Evolutionary conservation across 2,888 invertebrate genomes (phyloP).

Genomic region (Alcis repandata): DNA sequence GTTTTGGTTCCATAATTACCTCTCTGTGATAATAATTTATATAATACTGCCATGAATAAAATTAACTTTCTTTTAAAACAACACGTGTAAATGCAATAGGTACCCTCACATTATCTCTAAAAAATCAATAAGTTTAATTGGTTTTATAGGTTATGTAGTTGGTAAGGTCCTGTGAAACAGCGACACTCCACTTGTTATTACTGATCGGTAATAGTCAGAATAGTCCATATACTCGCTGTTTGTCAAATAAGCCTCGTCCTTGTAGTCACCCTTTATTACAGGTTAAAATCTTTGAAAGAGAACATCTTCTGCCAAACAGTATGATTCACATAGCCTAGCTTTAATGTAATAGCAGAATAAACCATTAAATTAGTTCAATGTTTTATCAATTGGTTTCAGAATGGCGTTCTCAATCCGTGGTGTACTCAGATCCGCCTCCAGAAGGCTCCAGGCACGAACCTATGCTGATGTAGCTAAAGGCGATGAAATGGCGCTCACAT

Average conservation of each 20-base stretch:
- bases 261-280: not conserved
- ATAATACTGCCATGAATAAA: not conserved
- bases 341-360: not conserved
- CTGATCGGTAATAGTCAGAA: not conserved
- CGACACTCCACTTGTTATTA: not conserved
- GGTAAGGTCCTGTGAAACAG: not conserved
- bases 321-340: not conserved
- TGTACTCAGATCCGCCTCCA: slow-evolving; percentile 74
- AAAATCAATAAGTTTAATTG: not conserved
- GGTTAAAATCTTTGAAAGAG: not conserved
- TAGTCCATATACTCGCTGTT: not conserved
- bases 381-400: slow-evolving; percentile 51
- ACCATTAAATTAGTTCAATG: not conserved
- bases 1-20: slow-evolving; percentile 46
- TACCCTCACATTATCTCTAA: not conserved
- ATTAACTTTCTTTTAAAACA: not conserved
- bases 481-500: slow-evolving; percentile 94
- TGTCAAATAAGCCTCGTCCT: not conserved
- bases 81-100: not conserved
- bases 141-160: slow-evolving; percentile 47
- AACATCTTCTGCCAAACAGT: not conserved
- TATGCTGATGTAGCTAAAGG: slow-evolving; percentile 88
- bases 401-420: slow-evolving; percentile 87
- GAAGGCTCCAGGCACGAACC: slow-evolving; percentile 85
- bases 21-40: not conserved